These are phyloP conservation scores for Cranoglanis bouderius DNA, from an alignment of 2,113 vertebrate genomes.

Conservation along the genomic window DNA sequence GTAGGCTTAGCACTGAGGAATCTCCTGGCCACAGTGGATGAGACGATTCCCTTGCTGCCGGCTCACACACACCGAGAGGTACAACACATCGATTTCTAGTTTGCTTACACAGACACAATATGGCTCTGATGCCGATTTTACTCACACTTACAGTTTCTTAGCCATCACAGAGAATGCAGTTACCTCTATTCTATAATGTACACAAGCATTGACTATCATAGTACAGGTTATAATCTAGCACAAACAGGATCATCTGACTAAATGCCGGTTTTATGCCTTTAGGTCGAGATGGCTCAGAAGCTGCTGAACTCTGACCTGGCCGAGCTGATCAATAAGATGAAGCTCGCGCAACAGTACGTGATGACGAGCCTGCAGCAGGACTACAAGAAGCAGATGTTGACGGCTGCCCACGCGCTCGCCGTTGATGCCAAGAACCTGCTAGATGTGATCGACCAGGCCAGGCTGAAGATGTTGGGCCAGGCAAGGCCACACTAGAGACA, in stretches of 20 bases:
- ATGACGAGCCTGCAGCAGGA: slow-evolving; percentile 90
- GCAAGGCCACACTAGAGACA: slow-evolving; percentile 79
- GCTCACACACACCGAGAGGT: slow-evolving; percentile 97
- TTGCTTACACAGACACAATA: background rate
- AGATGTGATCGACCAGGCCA: slow-evolving; percentile 89
- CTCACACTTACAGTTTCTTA: background rate
- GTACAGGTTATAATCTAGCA: background rate
- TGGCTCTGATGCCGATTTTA: background rate
- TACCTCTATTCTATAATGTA: background rate
- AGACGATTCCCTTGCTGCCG: slow-evolving; percentile 90
- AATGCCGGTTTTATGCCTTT: slow-evolving; percentile 30
- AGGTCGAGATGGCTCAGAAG: slow-evolving; percentile 97
- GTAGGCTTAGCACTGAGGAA: slow-evolving; percentile 94
- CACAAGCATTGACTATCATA: background rate
- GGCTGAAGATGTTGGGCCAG: slow-evolving; percentile 88
- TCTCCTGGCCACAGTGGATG: slow-evolving; percentile 92
- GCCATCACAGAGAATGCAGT: background rate
- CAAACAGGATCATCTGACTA: background rate
- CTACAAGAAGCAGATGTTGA: slow-evolving; percentile 91
- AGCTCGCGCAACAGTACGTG: slow-evolving; percentile 89
- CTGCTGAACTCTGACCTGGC: slow-evolving; percentile 86
- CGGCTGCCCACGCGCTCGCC: slow-evolving; percentile 83
- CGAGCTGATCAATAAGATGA: slow-evolving; percentile 95
- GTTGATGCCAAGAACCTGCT: slow-evolving; percentile 85
- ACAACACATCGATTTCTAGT: slow-evolving; percentile 28